phyloP scores from a whole-genome alignment of 2,113 vertebrate species.

The Hoplias malabaricus region DNA sequence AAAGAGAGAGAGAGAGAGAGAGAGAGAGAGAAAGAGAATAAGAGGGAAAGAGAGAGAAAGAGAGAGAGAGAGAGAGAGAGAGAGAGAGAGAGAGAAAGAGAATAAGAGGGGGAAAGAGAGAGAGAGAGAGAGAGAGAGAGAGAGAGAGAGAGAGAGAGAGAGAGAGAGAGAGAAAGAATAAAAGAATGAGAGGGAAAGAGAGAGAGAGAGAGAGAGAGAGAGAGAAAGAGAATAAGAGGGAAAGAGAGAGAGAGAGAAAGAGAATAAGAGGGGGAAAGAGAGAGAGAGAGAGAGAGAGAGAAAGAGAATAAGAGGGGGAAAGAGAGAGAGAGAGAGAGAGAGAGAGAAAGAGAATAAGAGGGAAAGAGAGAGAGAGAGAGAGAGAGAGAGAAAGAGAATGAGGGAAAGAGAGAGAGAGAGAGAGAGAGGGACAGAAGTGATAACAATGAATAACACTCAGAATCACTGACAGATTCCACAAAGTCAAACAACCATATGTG shows the following conservation, averaged over 20 bases:
- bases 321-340: conserved; percentile 7
- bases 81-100: not conserved
- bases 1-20: not conserved
- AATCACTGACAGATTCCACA: conserved; percentile 25
- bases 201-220: not conserved
- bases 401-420: not conserved
- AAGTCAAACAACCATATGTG: conserved; percentile 17
- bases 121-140: too few species aligned
- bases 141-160: conserved; percentile 12
- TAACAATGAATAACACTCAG: conserved; percentile 30
- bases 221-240: not conserved
- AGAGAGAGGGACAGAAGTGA: too few species aligned
- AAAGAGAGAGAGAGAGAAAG: not conserved
- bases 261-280: not conserved
- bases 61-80: not conserved
- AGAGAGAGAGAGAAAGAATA: not conserved
- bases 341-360: not conserved
- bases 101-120: not conserved
- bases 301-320: not conserved
- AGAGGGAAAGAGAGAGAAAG: not conserved
- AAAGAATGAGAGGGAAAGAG: not conserved
- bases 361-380: not conserved
- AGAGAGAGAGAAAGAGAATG: not conserved
- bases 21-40: not conserved
- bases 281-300: not conserved